Evolutionary conservation across 64 coral and sea anemone species (phyloP).

Genomic region (Acropora yongei): DNA sequence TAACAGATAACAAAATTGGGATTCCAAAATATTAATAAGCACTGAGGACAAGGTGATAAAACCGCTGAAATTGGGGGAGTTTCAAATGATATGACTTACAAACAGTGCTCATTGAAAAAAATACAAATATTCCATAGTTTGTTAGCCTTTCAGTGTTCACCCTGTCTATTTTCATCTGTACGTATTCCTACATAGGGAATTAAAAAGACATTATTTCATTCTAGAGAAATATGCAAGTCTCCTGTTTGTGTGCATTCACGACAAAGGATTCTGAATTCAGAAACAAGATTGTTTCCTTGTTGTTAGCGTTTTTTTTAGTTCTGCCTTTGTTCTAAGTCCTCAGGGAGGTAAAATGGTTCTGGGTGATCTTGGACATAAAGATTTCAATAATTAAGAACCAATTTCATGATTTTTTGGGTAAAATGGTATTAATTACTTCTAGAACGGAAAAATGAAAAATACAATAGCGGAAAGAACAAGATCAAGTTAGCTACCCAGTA

Average conservation of each 20-base stretch:
- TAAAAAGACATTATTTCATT: background rate
- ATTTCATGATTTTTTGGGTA: background rate
- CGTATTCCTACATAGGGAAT: background rate
- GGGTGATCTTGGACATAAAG: background rate
- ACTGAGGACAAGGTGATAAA: background rate
- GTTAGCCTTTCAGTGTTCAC: background rate
- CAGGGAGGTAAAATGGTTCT: background rate
- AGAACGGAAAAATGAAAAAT: background rate
- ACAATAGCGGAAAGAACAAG: background rate
- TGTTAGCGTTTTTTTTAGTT: background rate
- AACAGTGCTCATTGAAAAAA: background rate
- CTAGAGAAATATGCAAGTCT: background rate
- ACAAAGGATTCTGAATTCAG: background rate
- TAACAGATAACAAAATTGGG: background rate
- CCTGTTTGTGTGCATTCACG: background rate
- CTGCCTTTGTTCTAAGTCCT: background rate
- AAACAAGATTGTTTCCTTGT: background rate
- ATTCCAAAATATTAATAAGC: background rate
- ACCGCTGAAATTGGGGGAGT: background rate
- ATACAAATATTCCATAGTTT: background rate
- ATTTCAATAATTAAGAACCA: constrained; percentile 25
- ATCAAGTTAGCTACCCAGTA: background rate
- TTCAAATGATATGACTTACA: background rate
- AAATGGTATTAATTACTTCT: background rate
- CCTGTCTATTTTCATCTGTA: background rate